Percentiles rank a stretch among this genome's conserved stretches.
phyloP scores from a whole-genome alignment of 2,113 vertebrate genomes.

The Falco punctatus region DNA sequence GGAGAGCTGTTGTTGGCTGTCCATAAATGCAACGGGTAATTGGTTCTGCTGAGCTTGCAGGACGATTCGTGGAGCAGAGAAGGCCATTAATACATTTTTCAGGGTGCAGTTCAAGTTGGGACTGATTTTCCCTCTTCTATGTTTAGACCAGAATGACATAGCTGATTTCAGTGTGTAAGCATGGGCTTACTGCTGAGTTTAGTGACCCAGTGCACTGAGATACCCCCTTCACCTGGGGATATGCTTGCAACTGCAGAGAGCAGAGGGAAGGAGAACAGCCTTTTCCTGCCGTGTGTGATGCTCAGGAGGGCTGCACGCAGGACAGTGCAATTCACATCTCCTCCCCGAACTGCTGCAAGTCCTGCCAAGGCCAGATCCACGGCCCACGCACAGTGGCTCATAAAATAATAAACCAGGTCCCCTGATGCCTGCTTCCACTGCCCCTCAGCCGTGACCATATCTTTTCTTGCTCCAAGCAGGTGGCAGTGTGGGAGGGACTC shows the following conservation, averaged over 20 bases:
- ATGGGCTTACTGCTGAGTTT: not conserved
- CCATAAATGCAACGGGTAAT: not conserved
- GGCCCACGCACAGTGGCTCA: too few relatives aligned
- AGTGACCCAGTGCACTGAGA: not conserved
- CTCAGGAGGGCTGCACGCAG: not conserved
- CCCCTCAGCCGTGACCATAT: not conserved
- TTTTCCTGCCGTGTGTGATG: not conserved
- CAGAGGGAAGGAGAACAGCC: not conserved
- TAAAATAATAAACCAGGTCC: not conserved
- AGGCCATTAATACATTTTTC: not conserved
- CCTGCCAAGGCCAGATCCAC: not conserved
- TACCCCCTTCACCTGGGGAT: not conserved
- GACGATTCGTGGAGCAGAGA: not conserved
- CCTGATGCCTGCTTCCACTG: not conserved
- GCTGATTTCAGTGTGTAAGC: not conserved
- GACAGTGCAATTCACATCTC: not conserved
- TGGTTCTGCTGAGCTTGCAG: slow-evolving; percentile 8
- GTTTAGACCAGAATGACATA: not conserved
- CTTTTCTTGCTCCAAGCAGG: not conserved
- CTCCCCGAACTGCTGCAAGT: fast-evolving
- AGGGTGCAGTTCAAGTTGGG: not conserved
- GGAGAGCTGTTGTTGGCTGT: not conserved
- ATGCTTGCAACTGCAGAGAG: fast-evolving
- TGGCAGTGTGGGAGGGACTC: not conserved
- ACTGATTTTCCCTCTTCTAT: not conserved